Conservation (phyloP, 2,113 vertebrate genomes). For the Mobula birostris region DNA sequence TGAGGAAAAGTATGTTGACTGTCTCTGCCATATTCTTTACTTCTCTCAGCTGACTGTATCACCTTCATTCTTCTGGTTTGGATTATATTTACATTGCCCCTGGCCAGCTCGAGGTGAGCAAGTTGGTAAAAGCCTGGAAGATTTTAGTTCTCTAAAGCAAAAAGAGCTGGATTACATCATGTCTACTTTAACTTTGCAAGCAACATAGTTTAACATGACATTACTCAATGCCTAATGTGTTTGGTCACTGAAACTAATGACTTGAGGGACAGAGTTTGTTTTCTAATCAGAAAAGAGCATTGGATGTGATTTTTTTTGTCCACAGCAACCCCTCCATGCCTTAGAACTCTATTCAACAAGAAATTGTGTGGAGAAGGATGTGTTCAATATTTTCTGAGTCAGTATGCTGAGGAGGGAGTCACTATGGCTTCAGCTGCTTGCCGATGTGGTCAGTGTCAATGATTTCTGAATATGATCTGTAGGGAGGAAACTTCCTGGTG, state of each 20-base stretch:
- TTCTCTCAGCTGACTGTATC: not conserved
- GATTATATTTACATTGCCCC: not conserved
- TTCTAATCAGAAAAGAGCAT: not conserved
- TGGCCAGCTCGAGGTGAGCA: not conserved
- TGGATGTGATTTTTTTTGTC: not conserved
- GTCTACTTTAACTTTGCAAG: not conserved
- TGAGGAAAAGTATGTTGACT: slow-evolving; percentile 82
- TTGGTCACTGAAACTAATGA: not conserved
- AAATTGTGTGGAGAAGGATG: too few relatives aligned
- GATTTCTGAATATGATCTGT: too few relatives aligned
- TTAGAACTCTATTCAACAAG: not conserved
- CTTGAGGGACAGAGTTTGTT: not conserved
- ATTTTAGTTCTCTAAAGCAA: not conserved
- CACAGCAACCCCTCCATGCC: not conserved
- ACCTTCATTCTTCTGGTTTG: not conserved
- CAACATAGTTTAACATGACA: not conserved
- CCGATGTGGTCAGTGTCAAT: not conserved
- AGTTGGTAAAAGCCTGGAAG: not conserved
- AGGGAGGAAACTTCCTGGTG: too few relatives aligned
- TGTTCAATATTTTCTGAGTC: not conserved
- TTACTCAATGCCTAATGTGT: not conserved
- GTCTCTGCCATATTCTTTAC: too few relatives aligned
- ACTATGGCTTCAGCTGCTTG: not conserved
- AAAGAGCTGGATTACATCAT: not conserved
- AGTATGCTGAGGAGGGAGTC: not conserved